Percentiles rank a stretch among this genome's conserved stretches.
Evolutionary conservation across 2,113 vertebrate species (phyloP).

Genomic region (Picathartes gymnocephalus): DNA sequence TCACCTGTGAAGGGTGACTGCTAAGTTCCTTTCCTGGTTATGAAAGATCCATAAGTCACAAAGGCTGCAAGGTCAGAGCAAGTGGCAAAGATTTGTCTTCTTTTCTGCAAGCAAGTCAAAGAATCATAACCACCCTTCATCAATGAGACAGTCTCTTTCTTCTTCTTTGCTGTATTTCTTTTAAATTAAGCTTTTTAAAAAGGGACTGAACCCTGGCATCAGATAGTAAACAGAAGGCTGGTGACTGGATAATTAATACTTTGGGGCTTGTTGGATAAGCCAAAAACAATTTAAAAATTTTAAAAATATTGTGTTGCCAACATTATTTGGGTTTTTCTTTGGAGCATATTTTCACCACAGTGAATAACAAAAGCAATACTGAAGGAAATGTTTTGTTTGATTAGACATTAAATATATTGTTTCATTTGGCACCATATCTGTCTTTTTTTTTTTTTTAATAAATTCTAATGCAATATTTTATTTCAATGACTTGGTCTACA

Average conservation of each 20-base stretch:
- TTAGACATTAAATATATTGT: neutral
- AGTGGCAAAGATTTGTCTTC: neutral
- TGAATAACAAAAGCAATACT: neutral
- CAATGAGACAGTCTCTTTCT: neutral
- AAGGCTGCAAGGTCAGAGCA: neutral
- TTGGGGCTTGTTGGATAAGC: neutral
- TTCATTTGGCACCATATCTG: neutral
- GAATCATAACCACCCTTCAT: neutral
- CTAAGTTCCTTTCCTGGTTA: neutral
- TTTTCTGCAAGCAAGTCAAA: neutral
- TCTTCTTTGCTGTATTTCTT: neutral
- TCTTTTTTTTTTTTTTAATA: neutral
- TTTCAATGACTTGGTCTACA: neutral
- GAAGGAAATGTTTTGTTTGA: neutral
- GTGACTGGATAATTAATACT: neutral
- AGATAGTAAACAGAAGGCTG: neutral
- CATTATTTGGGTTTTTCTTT: neutral
- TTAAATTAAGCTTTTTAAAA: constrained; percentile 14
- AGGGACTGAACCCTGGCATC: neutral
- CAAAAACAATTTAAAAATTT: neutral
- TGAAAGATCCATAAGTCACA: constrained; percentile 53
- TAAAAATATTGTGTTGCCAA: neutral
- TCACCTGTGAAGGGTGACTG: constrained; percentile 5
- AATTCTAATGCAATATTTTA: neutral
- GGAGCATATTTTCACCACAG: neutral